Evolutionary conservation across 2,888 invertebrate species (phyloP).

Genomic region (Smittia sp.): DNA sequence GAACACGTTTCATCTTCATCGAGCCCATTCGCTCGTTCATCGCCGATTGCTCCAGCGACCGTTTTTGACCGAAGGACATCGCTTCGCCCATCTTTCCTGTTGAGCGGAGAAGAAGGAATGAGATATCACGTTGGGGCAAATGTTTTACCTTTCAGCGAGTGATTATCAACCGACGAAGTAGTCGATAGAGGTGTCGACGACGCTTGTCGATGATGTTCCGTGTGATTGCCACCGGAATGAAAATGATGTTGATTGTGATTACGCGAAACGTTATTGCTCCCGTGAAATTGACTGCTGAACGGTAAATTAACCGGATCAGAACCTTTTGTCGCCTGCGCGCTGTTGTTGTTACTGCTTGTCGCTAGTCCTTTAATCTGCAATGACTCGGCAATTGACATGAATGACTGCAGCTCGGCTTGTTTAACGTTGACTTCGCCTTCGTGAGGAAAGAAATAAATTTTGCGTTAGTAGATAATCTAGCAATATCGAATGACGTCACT

Average conservation of each 20-base stretch:
- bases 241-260: slow-evolving; percentile 39
- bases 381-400: slow-evolving; percentile 55
- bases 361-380: slow-evolving; percentile 55
- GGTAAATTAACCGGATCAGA: slow-evolving; percentile 17
- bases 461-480: too few species aligned
- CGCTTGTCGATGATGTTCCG: slow-evolving; percentile 35
- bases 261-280: slow-evolving; percentile 26
- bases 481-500: too few species aligned
- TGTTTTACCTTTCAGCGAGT: slow-evolving; percentile 16
- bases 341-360: slow-evolving; percentile 44
- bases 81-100: not conserved
- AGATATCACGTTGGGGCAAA: too few species aligned
- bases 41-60: slow-evolving; percentile 21
- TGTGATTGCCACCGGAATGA: slow-evolving; percentile 37
- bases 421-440: slow-evolving; percentile 58
- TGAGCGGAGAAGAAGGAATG: not conserved
- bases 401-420: slow-evolving; percentile 54
- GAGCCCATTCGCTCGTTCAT: slow-evolving; percentile 11
- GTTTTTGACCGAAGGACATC: slow-evolving; percentile 6
- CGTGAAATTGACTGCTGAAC: slow-evolving; percentile 38
- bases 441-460: too few species aligned
- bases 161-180: slow-evolving; percentile 24
- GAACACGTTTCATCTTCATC: slow-evolving; percentile 25
- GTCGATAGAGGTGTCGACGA: slow-evolving; percentile 34
- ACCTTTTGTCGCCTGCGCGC: not conserved